phyloP scores from a whole-genome alignment of 2,888 invertebrate genomes.

The Callinectes sapidus region DNA sequence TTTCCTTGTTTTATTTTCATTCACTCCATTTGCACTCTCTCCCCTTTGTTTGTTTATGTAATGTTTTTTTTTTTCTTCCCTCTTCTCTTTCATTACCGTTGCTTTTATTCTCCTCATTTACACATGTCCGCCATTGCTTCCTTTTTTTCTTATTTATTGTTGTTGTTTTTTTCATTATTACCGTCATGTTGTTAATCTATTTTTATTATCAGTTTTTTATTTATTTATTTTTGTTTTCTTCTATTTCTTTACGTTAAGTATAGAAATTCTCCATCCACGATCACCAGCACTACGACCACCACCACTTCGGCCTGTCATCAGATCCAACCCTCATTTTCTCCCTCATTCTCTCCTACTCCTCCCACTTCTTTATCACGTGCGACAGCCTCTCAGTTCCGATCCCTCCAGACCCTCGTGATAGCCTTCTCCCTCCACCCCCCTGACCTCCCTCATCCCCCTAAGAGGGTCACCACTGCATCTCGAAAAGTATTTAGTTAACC shows the following conservation, averaged over 20 bases:
- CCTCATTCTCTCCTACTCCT: slow-evolving; percentile 49
- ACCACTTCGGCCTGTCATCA: slow-evolving; percentile 33
- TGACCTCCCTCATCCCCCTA: neutral
- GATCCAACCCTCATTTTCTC: slow-evolving; percentile 47
- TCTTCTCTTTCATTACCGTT: neutral
- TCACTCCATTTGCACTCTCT: neutral
- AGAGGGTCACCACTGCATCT: neutral
- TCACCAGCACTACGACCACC: neutral
- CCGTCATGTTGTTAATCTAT: neutral
- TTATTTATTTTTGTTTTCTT: neutral
- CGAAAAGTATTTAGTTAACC: neutral
- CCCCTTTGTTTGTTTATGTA: neutral
- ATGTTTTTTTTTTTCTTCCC: neutral
- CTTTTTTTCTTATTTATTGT: neutral
- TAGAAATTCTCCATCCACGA: neutral
- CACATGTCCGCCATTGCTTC: neutral
- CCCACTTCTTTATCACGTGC: slow-evolving; percentile 57
- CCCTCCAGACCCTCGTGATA: slow-evolving; percentile 11
- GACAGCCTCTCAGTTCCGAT: slow-evolving; percentile 47
- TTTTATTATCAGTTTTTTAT: neutral
- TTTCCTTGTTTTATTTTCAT: neutral
- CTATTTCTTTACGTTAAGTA: neutral
- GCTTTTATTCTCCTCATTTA: neutral
- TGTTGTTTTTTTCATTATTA: neutral
- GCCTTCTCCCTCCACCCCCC: neutral